Base-by-base conservation (phyloP, 2,888 invertebrate species). In the Oligia latruncula region DNA sequence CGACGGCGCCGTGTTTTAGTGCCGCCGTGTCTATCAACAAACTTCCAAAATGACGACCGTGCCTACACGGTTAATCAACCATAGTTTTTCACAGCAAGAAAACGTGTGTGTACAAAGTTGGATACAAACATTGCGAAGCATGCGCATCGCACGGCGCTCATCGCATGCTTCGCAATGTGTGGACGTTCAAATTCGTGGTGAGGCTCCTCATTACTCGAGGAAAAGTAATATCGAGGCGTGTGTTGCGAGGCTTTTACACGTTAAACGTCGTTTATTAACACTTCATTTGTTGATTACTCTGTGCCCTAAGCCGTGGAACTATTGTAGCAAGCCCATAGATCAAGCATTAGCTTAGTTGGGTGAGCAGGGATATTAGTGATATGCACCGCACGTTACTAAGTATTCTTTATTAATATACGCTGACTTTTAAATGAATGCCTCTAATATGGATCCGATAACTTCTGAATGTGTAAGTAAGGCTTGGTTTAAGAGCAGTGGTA, bases 251-350 rank as follows among this genome's bases (percentile, higher is more conserved):
- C 29, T 29, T 23, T 23, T 70, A 13, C 29, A 70, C 20, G 52
- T 49, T 6, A 20, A 29, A 46, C 5, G 46, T 11, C 29, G 29
- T 13, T 49, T 2, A 70, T 58, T 58, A 52, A 60, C n/a, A 65
- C 49, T 83, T 71, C 62, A 67, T 85, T 72, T 65, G 52, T 71
- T 83, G 8, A 46, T 40, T 8, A 86, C 65, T 83, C 86, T 68
- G 52, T 60, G 65, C 23, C 55, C 60, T 62, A 49, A 74, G 62
- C 52, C 49, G 46, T 74, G 23, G 83, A 82, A 82, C 62, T 83
- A 66, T 65, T 15, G 20, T 72, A 68, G 43, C 46, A 29, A 72
- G 40, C 75, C 82, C n/a, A 46, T 68, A 70, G 66, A 68, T 81
- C 74, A 74, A 81, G 81, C 74, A 58, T 58, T 68, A 81, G 60